phyloP scores from a whole-genome alignment of 1,140 invertebrate genomes.

The Drosophila kurseongensis region DNA sequence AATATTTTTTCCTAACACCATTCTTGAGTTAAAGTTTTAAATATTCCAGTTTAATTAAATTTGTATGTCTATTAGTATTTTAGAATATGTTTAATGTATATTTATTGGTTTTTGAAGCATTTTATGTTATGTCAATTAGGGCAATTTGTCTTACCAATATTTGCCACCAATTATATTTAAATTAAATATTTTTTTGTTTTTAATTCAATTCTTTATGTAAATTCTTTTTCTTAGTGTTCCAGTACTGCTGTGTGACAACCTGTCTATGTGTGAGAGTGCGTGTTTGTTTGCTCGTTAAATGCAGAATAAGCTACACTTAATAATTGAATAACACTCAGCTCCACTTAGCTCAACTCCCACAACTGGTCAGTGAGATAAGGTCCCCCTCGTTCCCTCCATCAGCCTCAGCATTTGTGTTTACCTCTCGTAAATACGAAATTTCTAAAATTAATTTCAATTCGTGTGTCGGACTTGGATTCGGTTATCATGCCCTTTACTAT shows the following conservation, averaged over 20 bases:
- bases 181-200: too few relatives aligned
- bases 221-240: background rate
- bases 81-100: too few relatives aligned
- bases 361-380: slow-evolving; percentile 60
- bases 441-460: slow-evolving; percentile 62
- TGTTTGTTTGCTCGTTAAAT: slow-evolving; percentile 59
- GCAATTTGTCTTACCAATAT: too few relatives aligned
- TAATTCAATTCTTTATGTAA: background rate
- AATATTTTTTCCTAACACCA: too few relatives aligned
- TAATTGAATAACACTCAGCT: slow-evolving; percentile 67
- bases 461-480: slow-evolving; percentile 14
- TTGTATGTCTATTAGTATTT: too few relatives aligned
- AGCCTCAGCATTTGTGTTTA: slow-evolving; percentile 40
- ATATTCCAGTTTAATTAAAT: too few relatives aligned
- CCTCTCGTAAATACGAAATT: slow-evolving; percentile 47
- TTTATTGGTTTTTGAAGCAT: too few relatives aligned
- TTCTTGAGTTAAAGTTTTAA: background rate
- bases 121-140: too few relatives aligned
- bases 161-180: too few relatives aligned
- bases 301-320: slow-evolving; percentile 71
- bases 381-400: slow-evolving; percentile 17
- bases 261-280: slow-evolving; percentile 15
- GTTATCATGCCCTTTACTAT: slow-evolving; percentile 34
- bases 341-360: slow-evolving; percentile 40
- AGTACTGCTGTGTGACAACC: slow-evolving; percentile 9